A percentile compares a stretch with the other conserved stretches of the same genome.
Evolutionary conservation across 2,797 vertebrate genomes (phyloP).

Genomic region (Alfaro cultratus): DNA sequence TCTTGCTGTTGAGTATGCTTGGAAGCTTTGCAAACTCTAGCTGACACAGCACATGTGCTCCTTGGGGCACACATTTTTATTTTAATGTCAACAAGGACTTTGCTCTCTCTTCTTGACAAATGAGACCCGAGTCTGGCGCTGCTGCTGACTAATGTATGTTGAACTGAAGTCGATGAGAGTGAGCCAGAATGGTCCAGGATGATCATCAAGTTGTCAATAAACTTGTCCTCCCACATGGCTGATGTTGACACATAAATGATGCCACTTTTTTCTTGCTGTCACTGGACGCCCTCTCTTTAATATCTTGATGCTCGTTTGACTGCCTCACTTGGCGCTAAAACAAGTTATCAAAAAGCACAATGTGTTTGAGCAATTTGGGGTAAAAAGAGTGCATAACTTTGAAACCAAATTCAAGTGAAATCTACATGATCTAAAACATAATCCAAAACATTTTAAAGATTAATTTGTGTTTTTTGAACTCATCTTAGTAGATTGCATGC

Average conservation of each 20-base stretch:
- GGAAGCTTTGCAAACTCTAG: conserved; percentile 18
- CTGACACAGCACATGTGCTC: conserved; percentile 31
- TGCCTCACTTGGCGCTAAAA: conserved; percentile 63
- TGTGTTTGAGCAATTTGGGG: background rate
- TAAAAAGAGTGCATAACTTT: background rate
- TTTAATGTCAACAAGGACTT: conserved; percentile 49
- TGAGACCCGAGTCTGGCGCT: conserved; percentile 52
- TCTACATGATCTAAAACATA: background rate
- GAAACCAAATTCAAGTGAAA: background rate
- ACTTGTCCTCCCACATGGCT: conserved; percentile 80
- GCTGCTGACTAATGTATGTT: conserved; percentile 76
- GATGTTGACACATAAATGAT: conserved; percentile 81
- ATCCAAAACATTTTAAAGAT: conserved; percentile 1
- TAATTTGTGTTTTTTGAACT: background rate
- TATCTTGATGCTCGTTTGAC: conserved; percentile 63
- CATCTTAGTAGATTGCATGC: background rate
- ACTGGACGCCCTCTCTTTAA: conserved; percentile 62
- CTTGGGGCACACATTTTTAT: conserved; percentile 43
- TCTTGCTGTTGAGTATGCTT: conserved; percentile 33
- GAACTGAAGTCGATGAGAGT: conserved; percentile 70
- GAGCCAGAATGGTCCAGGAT: conserved; percentile 69
- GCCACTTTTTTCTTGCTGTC: conserved; percentile 77
- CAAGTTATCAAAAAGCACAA: conserved; percentile 14
- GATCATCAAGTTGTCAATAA: conserved; percentile 82
- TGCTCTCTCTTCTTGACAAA: conserved; percentile 61